Conservation (phyloP, 1,140 invertebrate genomes). For the Adelges cooleyi region DNA sequence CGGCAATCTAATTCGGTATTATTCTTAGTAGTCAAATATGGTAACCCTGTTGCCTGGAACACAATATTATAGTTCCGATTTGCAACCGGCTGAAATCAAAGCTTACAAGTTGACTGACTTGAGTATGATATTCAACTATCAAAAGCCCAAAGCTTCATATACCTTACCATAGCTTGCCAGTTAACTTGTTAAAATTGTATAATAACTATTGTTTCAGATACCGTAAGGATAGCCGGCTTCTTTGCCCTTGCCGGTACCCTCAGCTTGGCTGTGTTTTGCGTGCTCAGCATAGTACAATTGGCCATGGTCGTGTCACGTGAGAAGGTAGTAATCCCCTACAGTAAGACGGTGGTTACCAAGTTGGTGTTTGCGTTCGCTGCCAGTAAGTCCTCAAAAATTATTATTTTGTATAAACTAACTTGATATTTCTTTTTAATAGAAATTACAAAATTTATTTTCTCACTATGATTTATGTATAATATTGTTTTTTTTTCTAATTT, state of each 20-base stretch:
- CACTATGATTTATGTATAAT: neutral
- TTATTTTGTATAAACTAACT: neutral
- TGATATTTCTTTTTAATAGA: neutral
- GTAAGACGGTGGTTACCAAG: slow-evolving; percentile 59
- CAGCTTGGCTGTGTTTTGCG: slow-evolving; percentile 58
- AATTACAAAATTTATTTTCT: neutral
- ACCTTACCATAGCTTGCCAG: no score
- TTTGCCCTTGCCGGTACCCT: slow-evolving; percentile 56
- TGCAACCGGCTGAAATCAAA: no score
- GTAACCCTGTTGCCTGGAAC: no score
- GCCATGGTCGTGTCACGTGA: slow-evolving; percentile 74
- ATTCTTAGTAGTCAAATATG: neutral
- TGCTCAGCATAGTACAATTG: slow-evolving; percentile 63
- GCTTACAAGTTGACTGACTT: no score
- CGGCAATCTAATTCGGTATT: neutral
- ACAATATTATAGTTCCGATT: no score
- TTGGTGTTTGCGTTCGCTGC: slow-evolving; percentile 59
- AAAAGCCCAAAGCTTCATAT: no score
- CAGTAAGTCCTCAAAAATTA: slow-evolving; percentile 44
- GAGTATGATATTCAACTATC: no score
- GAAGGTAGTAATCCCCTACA: slow-evolving; percentile 62
- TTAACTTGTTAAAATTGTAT: no score
- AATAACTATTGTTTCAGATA: slow-evolving; percentile 52
- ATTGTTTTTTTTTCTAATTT: no score
- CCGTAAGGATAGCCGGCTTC: slow-evolving; percentile 63